Evolutionary conservation across 2,797 vertebrate species (phyloP).

Genomic region (Botia kubotai): DNA sequence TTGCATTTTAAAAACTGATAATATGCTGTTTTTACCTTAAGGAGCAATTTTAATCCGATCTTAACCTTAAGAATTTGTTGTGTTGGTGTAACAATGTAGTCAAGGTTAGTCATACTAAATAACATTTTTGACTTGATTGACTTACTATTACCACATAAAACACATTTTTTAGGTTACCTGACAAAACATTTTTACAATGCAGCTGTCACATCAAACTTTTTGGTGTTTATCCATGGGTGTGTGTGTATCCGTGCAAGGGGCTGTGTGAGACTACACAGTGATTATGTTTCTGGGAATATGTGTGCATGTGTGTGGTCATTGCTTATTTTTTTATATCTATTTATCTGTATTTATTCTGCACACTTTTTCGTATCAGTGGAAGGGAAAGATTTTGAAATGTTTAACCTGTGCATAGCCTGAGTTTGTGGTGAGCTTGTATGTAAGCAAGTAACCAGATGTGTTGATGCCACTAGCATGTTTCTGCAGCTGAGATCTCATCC

Average conservation of each 20-base stretch:
- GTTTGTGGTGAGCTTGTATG: conserved; percentile 50
- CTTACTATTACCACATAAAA: too few relatives aligned
- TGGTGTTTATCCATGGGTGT: too few relatives aligned
- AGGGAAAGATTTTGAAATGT: conserved; percentile 53
- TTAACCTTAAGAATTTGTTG: too few relatives aligned
- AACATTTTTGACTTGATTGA: too few relatives aligned
- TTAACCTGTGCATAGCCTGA: conserved; percentile 56
- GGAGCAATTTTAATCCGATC: too few relatives aligned
- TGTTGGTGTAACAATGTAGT: too few relatives aligned
- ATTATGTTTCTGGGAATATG: background rate
- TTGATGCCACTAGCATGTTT: conserved; percentile 45
- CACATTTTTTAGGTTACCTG: too few relatives aligned
- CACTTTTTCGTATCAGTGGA: conserved; percentile 29
- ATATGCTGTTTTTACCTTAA: too few relatives aligned
- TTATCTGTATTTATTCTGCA: conserved; percentile 2
- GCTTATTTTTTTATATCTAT: background rate
- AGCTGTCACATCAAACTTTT: too few relatives aligned
- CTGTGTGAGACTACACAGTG: background rate
- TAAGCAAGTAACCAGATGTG: conserved; percentile 54
- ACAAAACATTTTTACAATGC: too few relatives aligned
- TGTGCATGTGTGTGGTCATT: background rate
- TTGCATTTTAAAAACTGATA: too few relatives aligned
- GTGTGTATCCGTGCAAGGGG: background rate
- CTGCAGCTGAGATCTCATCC: conserved; percentile 29
- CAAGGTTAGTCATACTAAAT: too few relatives aligned